Evolutionary conservation across 2,797 vertebrate genomes (phyloP), one percentile per base, ranked within the genome.

Genomic region (Falco cherrug): DNA sequence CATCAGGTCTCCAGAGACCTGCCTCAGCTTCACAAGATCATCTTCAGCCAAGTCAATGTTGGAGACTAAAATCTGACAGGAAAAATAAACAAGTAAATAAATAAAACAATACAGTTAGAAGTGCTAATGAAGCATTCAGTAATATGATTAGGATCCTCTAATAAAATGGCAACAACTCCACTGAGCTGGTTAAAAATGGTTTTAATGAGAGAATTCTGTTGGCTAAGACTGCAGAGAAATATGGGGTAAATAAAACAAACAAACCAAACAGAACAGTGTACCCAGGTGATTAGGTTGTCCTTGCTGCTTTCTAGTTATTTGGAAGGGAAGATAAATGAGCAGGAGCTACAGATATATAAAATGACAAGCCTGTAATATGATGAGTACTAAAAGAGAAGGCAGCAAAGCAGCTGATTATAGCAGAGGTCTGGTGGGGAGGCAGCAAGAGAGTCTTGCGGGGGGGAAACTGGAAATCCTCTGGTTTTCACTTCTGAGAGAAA

Each of bases 21-120:
- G 95, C 33, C 97, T 97, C 67, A 98, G 93, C 37, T 95, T 95
- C 95, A 97, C 89, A 2, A 98, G 90, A 28, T 98, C 97, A 57
- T 95, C 97, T 89, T 98, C 97, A 65, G 65, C 70, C 0, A 80
- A 97, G 35, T 70, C 39, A 31, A 98, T 93, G 84, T 31, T 93
- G 74, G 96, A 93, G 19, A 97, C 95, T 61, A 98, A 87, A 82
- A 61, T 50, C 98, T 98, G 95, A 39, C 1, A 73, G 81, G 86
- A 93, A 75, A 95, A 95, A 84, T 14, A 70, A 50, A 60, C 11
- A 87, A 19, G 26, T 20, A 78, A 93, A 82, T 48, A 89, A 91
- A 45, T 51, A 59, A 83, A 94, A 81, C 43, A 63, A 37, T 57
- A 25, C 6, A n/a, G 17, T 70, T 20, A 64, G 22, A 74, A 91